phyloP scores from a whole-genome alignment of 1,140 invertebrate species.

The Mesaphorura yosii region DNA sequence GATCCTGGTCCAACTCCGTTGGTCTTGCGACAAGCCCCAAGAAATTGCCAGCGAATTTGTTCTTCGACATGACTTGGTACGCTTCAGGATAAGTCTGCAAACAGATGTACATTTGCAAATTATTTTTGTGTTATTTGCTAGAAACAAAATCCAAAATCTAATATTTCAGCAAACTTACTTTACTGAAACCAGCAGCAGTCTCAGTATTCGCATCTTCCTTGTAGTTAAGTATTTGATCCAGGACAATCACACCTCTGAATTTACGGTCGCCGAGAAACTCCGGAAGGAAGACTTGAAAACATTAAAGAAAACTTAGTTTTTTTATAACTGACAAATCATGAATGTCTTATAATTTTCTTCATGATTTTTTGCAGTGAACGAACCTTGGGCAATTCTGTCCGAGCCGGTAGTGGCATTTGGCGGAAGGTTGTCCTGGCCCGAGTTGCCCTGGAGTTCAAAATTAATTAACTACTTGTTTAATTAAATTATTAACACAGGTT shows the following conservation, averaged over 20 bases:
- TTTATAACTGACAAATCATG: no score
- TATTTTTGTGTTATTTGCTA: not conserved
- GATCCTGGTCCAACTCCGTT: conserved; percentile 6
- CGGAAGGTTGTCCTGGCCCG: not conserved
- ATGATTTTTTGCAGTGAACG: no score
- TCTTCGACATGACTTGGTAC: conserved; percentile 3
- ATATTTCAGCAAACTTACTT: conserved; percentile 7
- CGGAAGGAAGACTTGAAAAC: conserved; percentile 6
- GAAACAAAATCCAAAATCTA: not conserved
- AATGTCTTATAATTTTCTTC: no score
- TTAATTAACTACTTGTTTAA: not conserved
- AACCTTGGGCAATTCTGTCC: conserved; percentile 1
- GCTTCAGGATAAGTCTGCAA: conserved; percentile 16
- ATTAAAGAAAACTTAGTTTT: no score
- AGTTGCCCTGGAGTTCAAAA: not conserved
- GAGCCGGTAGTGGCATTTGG: conserved; percentile 9
- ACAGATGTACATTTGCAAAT: not conserved
- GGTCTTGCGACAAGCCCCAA: conserved; percentile 11
- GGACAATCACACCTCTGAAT: conserved; percentile 23
- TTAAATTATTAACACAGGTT: not conserved
- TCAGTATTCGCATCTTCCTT: conserved; percentile 4
- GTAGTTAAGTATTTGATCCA: conserved; percentile 21
- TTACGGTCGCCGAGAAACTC: conserved; percentile 9
- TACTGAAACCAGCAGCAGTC: conserved; percentile 1
- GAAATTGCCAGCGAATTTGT: conserved; percentile 15